Base-by-base conservation (phyloP, 2,113 vertebrate species). In the Poeciliopsis occidentalis region DNA sequence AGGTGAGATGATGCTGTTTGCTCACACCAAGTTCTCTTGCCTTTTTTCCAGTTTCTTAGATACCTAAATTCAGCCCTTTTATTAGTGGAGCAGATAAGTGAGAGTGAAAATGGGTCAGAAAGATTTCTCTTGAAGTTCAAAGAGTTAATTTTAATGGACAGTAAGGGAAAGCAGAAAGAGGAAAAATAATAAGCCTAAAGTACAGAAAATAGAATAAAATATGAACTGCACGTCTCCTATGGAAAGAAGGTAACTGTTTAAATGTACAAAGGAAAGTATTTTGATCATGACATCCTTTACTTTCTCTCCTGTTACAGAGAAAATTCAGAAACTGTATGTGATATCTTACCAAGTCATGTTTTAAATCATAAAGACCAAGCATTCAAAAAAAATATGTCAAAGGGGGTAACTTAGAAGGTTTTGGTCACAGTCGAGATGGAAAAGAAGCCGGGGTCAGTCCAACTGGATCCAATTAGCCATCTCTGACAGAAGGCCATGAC, bases 391-490 rank as follows among this genome's bases (percentile, higher is more conserved):
- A 84, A 62, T 69, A 73, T 75, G 82, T 79, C 88, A 71, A 78
- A 76, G 77, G 72, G 37, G 57, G 27, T 61, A 62, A 78, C 66
- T 80, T 61, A 19, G 67, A 86, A 19, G 78, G 87, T 89, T 82
- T 84, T 84, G 86, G 89, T 89, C 87, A 87, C 75, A 85, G 83
- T 71, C 75, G 77, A 77, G 54, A 78, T 69, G 27, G 39, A 17
- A 69, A 79, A 73, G 79, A 87, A 85, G 91, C 75, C 68, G 26
- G 69, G 87, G 87, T 93, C 88, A 91, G 86, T 84, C 81, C 71
- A 31, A 85, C 84, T 89, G 78, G 83, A 89, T 92, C 91, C 92
- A 93, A 93, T 92, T 93, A 93, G 87, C 64, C 10, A 37, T 72
- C 44, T 75, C 44, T 83, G 87, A 89, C 85, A 84, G 80, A 71